Conservation (phyloP, 2,797 vertebrate species). For the Alca torda region DNA sequence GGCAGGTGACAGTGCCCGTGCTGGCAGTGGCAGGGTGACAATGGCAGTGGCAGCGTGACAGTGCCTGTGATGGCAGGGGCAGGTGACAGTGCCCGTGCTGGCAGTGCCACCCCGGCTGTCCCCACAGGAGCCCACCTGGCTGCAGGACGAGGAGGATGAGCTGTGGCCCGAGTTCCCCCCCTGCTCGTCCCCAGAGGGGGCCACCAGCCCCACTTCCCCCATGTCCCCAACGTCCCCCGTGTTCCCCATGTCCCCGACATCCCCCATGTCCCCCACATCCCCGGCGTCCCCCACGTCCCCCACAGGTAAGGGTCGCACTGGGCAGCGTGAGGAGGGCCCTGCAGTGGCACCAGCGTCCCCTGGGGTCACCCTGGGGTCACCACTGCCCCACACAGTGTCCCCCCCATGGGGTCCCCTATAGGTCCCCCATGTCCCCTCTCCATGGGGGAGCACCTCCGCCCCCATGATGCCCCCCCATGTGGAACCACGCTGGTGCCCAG, state of each 20-base stretch:
- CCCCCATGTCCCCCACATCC: too few species aligned
- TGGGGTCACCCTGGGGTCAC: not conserved
- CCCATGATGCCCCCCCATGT: too few species aligned
- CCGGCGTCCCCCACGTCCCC: not conserved
- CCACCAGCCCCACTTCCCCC: not conserved
- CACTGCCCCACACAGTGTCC: not conserved
- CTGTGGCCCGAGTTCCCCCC: constrained; percentile 59
- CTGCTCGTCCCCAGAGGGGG: constrained; percentile 41
- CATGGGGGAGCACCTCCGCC: too few species aligned
- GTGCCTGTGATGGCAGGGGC: not conserved
- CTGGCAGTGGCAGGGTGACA: not conserved
- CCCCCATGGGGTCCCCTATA: not conserved
- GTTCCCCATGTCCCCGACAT: too few species aligned
- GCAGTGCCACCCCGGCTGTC: not conserved
- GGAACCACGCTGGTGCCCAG: accelerated
- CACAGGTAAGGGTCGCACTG: not conserved
- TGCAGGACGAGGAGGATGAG: constrained; percentile 28
- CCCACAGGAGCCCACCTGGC: constrained; percentile 13
- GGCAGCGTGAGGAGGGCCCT: not conserved
- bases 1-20: not conserved
- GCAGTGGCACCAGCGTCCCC: not conserved
- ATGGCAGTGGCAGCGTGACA: not conserved
- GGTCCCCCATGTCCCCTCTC: too few species aligned
- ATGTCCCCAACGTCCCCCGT: too few species aligned
- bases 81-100: not conserved